phyloP scores from a whole-genome alignment of 2,113 vertebrate genomes.

The Neopipo cinnamomea region DNA sequence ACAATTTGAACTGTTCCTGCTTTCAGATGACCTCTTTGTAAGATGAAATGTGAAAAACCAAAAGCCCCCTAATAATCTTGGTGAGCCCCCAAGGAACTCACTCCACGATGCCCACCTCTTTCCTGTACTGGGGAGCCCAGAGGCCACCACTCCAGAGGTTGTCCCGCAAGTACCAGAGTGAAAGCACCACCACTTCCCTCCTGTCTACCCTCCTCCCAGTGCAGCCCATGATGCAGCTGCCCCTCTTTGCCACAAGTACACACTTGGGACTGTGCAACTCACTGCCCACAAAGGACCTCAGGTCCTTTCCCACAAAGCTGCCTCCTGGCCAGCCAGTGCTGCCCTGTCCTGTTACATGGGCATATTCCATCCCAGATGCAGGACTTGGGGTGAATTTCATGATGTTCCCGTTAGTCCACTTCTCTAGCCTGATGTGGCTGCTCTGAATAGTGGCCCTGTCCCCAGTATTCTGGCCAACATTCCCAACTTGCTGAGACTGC shows the following conservation, averaged over 20 bases:
- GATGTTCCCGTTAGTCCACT: not conserved
- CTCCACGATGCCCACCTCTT: not conserved
- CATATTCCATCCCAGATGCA: not conserved
- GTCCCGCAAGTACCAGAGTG: not conserved
- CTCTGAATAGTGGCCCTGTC: not conserved
- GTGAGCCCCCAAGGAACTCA: not conserved
- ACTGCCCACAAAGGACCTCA: rapidly evolving
- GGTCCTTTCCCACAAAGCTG: not conserved
- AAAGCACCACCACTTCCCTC: not conserved
- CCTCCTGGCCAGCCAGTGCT: not conserved
- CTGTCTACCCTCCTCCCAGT: too few relatives aligned
- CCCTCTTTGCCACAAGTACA: not conserved
- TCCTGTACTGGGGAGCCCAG: not conserved
- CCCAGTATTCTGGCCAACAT: not conserved
- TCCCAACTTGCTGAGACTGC: not conserved
- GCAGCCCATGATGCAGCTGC: not conserved
- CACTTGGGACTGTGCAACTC: not conserved
- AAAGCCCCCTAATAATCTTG: not conserved
- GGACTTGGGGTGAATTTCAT: not conserved
- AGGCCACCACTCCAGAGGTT: not conserved
- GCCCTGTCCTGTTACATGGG: not conserved
- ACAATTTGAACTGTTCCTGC: not conserved
- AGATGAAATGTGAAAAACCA: not conserved
- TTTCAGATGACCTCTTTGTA: not conserved
- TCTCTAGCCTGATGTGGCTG: not conserved